Evolutionary conservation across 2,113 vertebrate species (phyloP).

Genomic region (Neolamprologus tretocephalus): DNA sequence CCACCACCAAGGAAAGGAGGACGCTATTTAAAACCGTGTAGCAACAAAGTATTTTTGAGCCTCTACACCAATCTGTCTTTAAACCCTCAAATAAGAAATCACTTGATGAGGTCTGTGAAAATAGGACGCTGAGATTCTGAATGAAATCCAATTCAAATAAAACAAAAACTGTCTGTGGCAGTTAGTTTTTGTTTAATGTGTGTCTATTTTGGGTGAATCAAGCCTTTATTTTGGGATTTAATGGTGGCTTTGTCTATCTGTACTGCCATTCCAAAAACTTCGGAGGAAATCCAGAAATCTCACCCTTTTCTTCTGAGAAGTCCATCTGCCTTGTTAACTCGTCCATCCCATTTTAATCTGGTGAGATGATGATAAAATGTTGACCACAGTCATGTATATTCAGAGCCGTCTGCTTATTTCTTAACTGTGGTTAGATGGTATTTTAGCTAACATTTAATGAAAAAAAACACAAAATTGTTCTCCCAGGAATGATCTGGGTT

Average conservation of each 20-base stretch:
- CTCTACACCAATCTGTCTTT: background rate
- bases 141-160: background rate
- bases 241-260: background rate
- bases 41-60: background rate
- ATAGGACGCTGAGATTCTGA: background rate
- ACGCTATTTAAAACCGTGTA: background rate
- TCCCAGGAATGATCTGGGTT: background rate
- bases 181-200: background rate
- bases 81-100: background rate
- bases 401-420: background rate
- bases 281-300: conserved; percentile 13
- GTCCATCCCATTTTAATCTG: conserved; percentile 73
- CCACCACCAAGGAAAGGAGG: conserved; percentile 7
- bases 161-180: background rate
- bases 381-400: background rate
- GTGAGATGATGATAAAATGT: conserved; percentile 25
- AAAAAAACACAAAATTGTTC: background rate
- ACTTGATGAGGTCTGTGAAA: background rate
- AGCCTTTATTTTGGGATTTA: background rate
- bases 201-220: background rate
- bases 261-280: background rate
- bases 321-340: conserved; percentile 63
- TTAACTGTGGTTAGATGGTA: background rate
- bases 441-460: background rate
- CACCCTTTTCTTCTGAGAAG: conserved; percentile 66